A percentile compares a stretch with the other conserved stretches of the same genome.
These are phyloP conservation scores for Tetragnatha versicolor DNA, from an alignment of 1,140 invertebrate species.

Conservation along the genomic window DNA sequence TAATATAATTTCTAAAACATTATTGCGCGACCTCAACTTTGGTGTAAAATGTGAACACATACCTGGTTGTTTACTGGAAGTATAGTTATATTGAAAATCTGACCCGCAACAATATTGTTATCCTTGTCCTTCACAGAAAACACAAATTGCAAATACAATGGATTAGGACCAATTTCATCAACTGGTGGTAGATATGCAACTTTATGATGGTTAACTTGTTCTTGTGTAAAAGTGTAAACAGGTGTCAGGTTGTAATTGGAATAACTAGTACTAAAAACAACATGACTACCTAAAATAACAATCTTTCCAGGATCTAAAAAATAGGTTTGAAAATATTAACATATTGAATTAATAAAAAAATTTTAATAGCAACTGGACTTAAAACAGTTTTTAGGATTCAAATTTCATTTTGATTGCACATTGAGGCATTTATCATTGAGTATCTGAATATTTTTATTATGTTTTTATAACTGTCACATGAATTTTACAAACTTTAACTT, in stretches of 20 bases:
- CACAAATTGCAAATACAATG: slow-evolving; percentile 47
- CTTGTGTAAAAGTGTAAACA: slow-evolving; percentile 40
- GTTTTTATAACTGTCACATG: too few relatives aligned
- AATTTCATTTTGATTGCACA: too few relatives aligned
- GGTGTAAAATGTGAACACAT: too few relatives aligned
- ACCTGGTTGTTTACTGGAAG: slow-evolving; percentile 54
- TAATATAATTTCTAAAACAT: too few relatives aligned
- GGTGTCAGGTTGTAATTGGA: background rate
- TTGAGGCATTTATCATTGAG: too few relatives aligned
- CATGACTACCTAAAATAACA: slow-evolving; percentile 6
- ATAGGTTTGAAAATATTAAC: too few relatives aligned
- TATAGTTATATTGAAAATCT: slow-evolving; percentile 52
- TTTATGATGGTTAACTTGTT: slow-evolving; percentile 53
- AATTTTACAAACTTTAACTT: too few relatives aligned
- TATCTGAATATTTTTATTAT: too few relatives aligned
- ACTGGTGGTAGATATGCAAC: slow-evolving; percentile 43
- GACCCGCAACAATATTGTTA: slow-evolving; percentile 32
- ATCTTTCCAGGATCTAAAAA: slow-evolving; percentile 50
- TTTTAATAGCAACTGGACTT: too few relatives aligned
- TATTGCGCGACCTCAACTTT: too few relatives aligned
- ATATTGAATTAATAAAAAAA: too few relatives aligned
- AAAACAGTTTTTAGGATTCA: too few relatives aligned
- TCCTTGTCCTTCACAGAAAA: slow-evolving; percentile 48
- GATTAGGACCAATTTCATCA: slow-evolving; percentile 53
- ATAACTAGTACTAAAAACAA: background rate